These are phyloP conservation scores for Erpornis zantholeuca DNA, from an alignment of 2,113 vertebrate species.

Conservation along the genomic window DNA sequence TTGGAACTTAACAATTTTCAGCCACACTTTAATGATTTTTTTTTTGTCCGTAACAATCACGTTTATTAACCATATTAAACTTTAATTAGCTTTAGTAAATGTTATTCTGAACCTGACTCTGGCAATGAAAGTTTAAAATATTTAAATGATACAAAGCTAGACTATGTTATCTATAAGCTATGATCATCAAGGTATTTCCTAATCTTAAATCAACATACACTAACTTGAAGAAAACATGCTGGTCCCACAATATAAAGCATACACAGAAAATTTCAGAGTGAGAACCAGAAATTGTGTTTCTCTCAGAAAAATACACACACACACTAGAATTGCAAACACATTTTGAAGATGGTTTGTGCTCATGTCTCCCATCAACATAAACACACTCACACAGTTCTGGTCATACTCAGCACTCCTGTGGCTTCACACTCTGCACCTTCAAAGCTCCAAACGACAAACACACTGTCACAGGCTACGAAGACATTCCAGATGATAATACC, in stretches of 20 bases:
- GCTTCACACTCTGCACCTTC: not conserved
- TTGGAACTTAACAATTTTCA: conserved; percentile 74
- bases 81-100: conserved; percentile 88
- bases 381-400: not conserved
- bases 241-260: not conserved
- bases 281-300: not conserved
- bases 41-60: conserved; percentile 78
- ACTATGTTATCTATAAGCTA: conserved; percentile 73
- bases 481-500: not conserved
- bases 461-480: not conserved
- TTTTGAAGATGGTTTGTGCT: not conserved
- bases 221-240: not conserved
- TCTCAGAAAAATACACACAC: not conserved
- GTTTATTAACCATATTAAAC: conserved; percentile 91
- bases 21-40: conserved; percentile 79
- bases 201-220: not conserved
- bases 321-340: not conserved
- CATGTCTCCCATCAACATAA: not conserved
- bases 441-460: not conserved
- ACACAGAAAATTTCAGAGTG: not conserved
- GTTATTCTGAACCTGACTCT: conserved; percentile 72
- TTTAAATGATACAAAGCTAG: conserved; percentile 71
- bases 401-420: not conserved
- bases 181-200: conserved; percentile 69
- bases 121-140: conserved; percentile 71